phyloP scores from a whole-genome alignment of 2,888 invertebrate genomes.

The Salpingus planirostris region DNA sequence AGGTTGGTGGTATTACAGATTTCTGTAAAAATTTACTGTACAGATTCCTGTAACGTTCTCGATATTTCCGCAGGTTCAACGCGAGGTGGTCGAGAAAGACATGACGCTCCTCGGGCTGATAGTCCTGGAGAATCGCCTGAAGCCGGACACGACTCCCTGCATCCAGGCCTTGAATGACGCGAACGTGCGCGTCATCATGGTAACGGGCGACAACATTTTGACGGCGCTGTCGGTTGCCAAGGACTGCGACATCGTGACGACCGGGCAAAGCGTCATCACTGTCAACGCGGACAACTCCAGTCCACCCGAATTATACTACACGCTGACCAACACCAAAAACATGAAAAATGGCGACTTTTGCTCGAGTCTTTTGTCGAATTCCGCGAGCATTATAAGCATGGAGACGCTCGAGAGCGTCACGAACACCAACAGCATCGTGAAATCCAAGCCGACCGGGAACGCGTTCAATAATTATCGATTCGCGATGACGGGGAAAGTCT shows the following conservation, averaged over 20 bases:
- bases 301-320: constrained; percentile 47
- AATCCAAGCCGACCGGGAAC: constrained; percentile 4
- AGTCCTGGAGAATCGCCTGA: constrained; percentile 90
- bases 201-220: constrained; percentile 83
- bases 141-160: constrained; percentile 76
- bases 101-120: constrained; percentile 81
- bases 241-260: constrained; percentile 78
- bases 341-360: constrained; percentile 1
- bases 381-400: constrained; percentile 53
- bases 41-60: no score
- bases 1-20: no score
- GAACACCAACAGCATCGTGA: constrained; percentile 10
- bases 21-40: no score
- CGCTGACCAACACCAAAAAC: constrained; percentile 40
- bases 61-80: no score
- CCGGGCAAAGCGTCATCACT: constrained; percentile 43
- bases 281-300: constrained; percentile 33
- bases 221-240: constrained; percentile 89
- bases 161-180: constrained; percentile 75
- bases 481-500: constrained; percentile 61
- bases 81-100: constrained; percentile 74
- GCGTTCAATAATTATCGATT: constrained; percentile 42
- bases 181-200: constrained; percentile 89
- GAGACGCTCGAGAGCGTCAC: constrained; percentile 50
- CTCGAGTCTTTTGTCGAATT: constrained; percentile 42